Evolutionary conservation across 2,888 invertebrate genomes (phyloP), one percentile per base, ranked within the genome.

Genomic region (Stenotaenia linearis): DNA sequence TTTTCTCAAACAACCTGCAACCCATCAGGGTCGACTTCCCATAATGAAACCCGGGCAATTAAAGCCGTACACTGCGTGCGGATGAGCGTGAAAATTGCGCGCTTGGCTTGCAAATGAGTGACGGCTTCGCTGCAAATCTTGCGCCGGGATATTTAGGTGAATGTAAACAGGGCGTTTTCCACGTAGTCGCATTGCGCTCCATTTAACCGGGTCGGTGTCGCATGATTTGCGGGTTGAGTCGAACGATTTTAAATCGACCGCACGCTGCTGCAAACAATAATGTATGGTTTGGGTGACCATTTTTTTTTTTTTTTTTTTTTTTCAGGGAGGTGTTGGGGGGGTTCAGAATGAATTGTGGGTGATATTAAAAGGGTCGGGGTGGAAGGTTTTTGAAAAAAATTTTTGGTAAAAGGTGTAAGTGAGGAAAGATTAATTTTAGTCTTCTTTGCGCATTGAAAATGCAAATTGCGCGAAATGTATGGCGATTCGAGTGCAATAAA

Each of bases 31-130:
- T n/a, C n/a, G n/a, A n/a, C n/a, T n/a, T n/a, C n/a, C n/a, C 7
- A 1, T 6, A 25, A 61, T 61, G 61, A 61, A 61, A 61, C 6
- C 12, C n/a, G 15, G 23, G 61, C 61, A 61, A 61, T 61, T 61
- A 61, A 61, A 61, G 45, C 25, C 23, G 61, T 23, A 1, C 25
- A 12, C 1, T 28, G 61, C 61, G 7, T 61, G 61, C 21, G 56
- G 56, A 56, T 56, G 61, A 61, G 61, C 61, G 61, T 61, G 61
- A 61, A 61, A 61, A 61, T 45, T 45, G 45, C n/a, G 45, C 45
- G n/a, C 37, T 37, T 37, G 37, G 12, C 12, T 37, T 37, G 37
- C 37, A 37, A 37, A 37, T 45, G 45, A 45, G 45, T 45, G 45
- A 45, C 45, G 45, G 15, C n/a, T n/a, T n/a, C 5, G 45, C n/a